Evolutionary conservation across 1,140 invertebrate species (phyloP).

Genomic region (Brachionus koreanus): DNA sequence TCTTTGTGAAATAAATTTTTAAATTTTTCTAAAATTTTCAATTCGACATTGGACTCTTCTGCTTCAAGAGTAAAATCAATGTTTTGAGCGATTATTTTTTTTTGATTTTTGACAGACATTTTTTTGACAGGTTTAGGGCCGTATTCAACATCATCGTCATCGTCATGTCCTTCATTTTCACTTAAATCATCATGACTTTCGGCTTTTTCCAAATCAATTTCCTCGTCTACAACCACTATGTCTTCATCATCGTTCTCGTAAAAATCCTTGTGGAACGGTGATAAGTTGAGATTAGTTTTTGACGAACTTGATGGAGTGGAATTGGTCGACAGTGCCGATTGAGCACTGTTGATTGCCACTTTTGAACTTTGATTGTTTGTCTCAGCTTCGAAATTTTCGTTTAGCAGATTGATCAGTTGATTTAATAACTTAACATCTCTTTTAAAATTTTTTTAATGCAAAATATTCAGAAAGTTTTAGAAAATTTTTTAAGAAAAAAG

Average conservation of each 20-base stretch:
- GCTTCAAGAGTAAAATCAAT: not conserved
- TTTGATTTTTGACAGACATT: not conserved
- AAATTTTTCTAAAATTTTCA: slow-evolving; percentile 10
- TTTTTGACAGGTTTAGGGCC: not conserved
- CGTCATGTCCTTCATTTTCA: slow-evolving; percentile 13
- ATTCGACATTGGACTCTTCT: not conserved
- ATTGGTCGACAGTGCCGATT: not conserved
- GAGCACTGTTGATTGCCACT: not conserved
- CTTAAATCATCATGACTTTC: slow-evolving; percentile 32
- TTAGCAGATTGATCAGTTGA: slow-evolving; percentile 2
- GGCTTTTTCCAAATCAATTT: slow-evolving; percentile 18
- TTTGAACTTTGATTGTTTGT: not conserved
- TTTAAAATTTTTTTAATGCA: not conserved
- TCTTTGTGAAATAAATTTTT: slow-evolving; percentile 15
- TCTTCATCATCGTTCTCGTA: slow-evolving; percentile 32
- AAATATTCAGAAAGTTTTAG: not conserved
- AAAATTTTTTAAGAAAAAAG: no score
- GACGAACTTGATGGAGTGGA: not conserved
- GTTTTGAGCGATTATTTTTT: not conserved
- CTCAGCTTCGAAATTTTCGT: not conserved
- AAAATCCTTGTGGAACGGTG: not conserved
- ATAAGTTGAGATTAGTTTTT: not conserved
- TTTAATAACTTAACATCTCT: not conserved
- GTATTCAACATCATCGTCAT: slow-evolving; percentile 37
- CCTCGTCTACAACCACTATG: slow-evolving; percentile 19